Conservation (phyloP, 2,888 invertebrate genomes). For the Hypena proboscidalis region DNA sequence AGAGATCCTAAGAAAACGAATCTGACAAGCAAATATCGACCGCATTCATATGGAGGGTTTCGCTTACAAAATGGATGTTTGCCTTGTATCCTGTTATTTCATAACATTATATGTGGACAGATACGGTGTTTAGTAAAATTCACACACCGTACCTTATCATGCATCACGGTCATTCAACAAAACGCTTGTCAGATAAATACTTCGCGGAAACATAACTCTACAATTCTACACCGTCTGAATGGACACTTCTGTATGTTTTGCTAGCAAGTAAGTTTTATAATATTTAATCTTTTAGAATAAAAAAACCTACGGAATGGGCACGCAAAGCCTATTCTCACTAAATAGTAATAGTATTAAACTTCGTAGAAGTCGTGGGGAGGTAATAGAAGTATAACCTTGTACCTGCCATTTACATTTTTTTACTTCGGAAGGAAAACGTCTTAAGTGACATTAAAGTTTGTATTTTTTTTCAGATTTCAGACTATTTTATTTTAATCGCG, state of each 20-base stretch:
- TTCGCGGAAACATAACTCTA: conserved; percentile 30
- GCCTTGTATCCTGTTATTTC: too few relatives aligned
- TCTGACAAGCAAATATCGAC: too few relatives aligned
- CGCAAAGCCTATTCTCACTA: conserved; percentile 11
- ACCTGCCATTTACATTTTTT: conserved; percentile 1
- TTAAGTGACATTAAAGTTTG: conserved; percentile 3
- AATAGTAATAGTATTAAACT: conserved; percentile 2
- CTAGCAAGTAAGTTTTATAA: too few relatives aligned
- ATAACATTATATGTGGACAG: too few relatives aligned
- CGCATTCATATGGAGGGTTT: too few relatives aligned
- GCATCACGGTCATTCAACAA: conserved; percentile 24
- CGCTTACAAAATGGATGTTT: too few relatives aligned
- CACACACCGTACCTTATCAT: conserved; percentile 23
- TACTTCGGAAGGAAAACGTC: too few relatives aligned
- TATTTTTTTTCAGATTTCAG: too few relatives aligned
- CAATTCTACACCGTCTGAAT: conserved; percentile 21
- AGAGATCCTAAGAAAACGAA: too few relatives aligned
- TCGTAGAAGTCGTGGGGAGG: conserved; percentile 2
- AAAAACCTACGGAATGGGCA: conserved; percentile 1
- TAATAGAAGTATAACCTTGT: conserved; percentile 14
- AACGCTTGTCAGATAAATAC: conserved; percentile 31
- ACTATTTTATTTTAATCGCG: too few relatives aligned
- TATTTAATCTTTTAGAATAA: neutral
- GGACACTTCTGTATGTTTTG: conserved; percentile 15
- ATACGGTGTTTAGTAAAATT: neutral